These are phyloP conservation scores for Pachyramphus minor DNA, from an alignment of 2,113 vertebrate genomes.

Conservation along the genomic window DNA sequence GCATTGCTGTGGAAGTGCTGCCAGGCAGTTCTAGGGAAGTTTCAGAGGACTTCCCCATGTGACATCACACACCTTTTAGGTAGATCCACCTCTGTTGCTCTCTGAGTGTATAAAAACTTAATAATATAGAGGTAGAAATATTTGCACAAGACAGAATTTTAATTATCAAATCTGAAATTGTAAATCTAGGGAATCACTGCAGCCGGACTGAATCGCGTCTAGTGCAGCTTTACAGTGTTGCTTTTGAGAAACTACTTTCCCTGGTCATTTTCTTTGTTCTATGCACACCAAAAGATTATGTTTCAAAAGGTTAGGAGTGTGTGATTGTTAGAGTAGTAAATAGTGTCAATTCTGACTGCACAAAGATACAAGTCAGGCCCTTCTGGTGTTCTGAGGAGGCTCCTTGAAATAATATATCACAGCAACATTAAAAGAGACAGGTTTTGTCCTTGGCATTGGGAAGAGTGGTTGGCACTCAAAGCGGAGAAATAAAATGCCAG, in stretches of 20 bases:
- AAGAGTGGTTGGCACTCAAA: neutral
- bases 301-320: neutral
- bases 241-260: neutral
- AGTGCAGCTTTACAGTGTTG: neutral
- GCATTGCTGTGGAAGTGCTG: neutral
- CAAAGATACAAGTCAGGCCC: neutral
- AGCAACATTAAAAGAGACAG: neutral
- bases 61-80: neutral
- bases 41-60: neutral
- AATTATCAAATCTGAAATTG: neutral
- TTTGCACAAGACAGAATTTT: neutral
- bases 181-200: neutral
- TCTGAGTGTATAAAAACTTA: neutral
- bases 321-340: neutral
- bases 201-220: neutral
- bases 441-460: neutral
- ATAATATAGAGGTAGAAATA: neutral
- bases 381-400: neutral
- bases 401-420: neutral
- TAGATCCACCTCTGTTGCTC: neutral
- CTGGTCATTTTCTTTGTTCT: neutral
- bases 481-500: neutral
- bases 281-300: rapidly evolving
- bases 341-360: neutral
- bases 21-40: neutral